Percentiles rank a stretch among this genome's conserved stretches.
Conservation (phyloP, 2,797 vertebrate species). For the Otolemur crassicaudatus region DNA sequence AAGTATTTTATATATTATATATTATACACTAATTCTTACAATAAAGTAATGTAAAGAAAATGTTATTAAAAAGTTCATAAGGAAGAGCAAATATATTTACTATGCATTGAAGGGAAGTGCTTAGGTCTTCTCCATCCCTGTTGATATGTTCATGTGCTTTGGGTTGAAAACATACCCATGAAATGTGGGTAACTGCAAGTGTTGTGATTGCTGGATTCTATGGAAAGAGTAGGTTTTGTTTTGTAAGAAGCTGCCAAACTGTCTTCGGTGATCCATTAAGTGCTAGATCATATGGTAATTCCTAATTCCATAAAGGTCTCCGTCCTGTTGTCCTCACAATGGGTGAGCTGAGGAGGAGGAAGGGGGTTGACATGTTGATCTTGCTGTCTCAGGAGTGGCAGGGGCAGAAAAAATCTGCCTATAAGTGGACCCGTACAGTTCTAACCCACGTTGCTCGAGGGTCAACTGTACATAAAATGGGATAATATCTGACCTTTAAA, state of each 20-base stretch:
- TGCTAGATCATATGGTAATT: background rate
- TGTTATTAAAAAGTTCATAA: background rate
- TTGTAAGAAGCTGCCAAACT: background rate
- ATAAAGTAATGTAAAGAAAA: background rate
- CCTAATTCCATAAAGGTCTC: background rate
- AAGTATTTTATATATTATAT: background rate
- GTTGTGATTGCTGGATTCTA: background rate
- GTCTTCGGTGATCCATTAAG: background rate
- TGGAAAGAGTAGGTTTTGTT: background rate
- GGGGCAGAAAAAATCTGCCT: background rate
- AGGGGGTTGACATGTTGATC: background rate
- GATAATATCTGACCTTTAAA: background rate
- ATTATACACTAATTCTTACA: background rate
- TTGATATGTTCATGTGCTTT: background rate
- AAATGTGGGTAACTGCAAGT: background rate
- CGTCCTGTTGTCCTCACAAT: background rate
- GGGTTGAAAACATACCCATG: too few species aligned
- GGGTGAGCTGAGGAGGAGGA: background rate
- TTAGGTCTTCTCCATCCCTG: background rate
- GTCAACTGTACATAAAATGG: background rate
- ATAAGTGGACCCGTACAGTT: background rate
- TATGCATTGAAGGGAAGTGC: background rate
- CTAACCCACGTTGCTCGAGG: background rate
- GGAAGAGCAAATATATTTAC: background rate
- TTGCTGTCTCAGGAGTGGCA: background rate